phyloP scores from a whole-genome alignment of 1,140 invertebrate species.

The Saccostrea glomerata region DNA sequence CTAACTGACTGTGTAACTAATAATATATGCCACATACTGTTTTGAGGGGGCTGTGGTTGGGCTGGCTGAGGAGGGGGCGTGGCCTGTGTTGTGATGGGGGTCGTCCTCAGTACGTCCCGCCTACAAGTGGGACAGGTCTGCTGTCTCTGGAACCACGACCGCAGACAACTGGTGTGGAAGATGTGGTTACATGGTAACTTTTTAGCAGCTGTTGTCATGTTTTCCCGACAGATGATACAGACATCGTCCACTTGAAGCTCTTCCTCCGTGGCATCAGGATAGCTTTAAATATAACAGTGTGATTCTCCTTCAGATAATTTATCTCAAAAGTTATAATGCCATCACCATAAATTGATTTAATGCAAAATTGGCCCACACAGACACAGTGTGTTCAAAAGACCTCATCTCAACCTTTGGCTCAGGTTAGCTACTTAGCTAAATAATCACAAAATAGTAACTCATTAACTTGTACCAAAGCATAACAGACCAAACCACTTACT shows the following conservation, averaged over 20 bases:
- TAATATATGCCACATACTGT: background rate
- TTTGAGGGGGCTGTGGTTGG: conserved; percentile 55
- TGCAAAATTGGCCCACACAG: too few relatives aligned
- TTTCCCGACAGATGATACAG: conserved; percentile 98
- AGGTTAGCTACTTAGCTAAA: background rate
- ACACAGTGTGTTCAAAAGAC: too few relatives aligned
- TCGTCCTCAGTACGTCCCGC: conserved; percentile 91
- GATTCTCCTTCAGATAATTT: background rate
- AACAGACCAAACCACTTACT: conserved; percentile 81
- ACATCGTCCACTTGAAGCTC: conserved; percentile 97
- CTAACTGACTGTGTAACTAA: too few relatives aligned
- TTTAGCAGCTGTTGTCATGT: conserved; percentile 89
- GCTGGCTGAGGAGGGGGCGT: conserved; percentile 56
- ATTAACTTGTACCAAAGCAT: background rate
- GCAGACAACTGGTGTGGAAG: conserved; percentile 98
- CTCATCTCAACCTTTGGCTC: background rate
- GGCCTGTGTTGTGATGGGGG: conserved; percentile 62
- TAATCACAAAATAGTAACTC: too few relatives aligned
- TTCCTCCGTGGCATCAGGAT: conserved; percentile 96
- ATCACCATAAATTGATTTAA: too few relatives aligned
- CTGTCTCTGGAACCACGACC: conserved; percentile 99
- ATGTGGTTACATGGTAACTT: conserved; percentile 99
- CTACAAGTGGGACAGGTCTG: conserved; percentile 99
- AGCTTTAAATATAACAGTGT: conserved; percentile 64
- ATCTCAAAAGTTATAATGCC: too few relatives aligned